Conservation (phyloP, 2,797 vertebrate species). For the Oophaga sylvatica region DNA sequence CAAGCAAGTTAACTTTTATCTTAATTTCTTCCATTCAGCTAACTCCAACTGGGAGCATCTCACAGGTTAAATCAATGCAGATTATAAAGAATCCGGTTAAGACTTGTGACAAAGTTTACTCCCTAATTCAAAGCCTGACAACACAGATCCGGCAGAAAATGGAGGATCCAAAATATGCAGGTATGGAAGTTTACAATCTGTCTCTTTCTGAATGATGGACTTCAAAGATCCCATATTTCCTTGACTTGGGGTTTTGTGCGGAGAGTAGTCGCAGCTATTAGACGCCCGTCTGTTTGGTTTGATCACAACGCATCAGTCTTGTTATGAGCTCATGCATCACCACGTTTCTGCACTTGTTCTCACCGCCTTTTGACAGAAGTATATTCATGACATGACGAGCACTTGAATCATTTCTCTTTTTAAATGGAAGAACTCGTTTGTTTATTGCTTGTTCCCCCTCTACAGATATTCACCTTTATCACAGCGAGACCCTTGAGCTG, state of each 20-base stretch:
- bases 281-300: slow-evolving; percentile 15
- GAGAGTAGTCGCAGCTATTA: background rate
- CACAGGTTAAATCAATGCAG: slow-evolving; percentile 88
- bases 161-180: slow-evolving; percentile 86
- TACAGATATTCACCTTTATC: slow-evolving; percentile 89
- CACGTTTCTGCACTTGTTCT: background rate
- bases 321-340: background rate
- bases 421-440: background rate
- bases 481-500: slow-evolving; percentile 87
- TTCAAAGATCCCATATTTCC: background rate
- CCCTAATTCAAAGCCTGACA: slow-evolving; percentile 86
- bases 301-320: background rate
- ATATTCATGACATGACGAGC: background rate
- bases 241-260: background rate
- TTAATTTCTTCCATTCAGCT: slow-evolving; percentile 70
- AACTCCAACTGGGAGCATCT: slow-evolving; percentile 83
- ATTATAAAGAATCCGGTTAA: slow-evolving; percentile 88
- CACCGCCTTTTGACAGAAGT: background rate
- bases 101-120: slow-evolving; percentile 89
- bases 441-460: background rate
- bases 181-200: slow-evolving; percentile 67
- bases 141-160: slow-evolving; percentile 86
- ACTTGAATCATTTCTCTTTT: background rate
- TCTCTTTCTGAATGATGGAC: background rate
- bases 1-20: background rate